phyloP scores from a whole-genome alignment of 2,797 vertebrate species.

The Muscicapa comitata region DNA sequence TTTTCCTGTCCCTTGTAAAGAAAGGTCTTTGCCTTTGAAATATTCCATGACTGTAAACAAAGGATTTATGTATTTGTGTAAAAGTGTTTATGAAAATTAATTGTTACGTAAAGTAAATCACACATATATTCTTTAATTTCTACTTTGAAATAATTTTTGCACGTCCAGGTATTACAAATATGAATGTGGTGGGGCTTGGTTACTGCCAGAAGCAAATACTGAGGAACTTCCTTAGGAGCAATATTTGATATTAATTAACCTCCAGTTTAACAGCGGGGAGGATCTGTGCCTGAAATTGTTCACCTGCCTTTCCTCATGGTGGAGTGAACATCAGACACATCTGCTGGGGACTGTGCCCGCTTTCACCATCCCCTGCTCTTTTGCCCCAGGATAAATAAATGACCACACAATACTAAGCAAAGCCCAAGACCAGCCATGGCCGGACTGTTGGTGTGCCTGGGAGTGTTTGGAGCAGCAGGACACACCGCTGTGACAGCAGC shows the following conservation, averaged over 20 bases:
- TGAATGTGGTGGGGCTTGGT: accelerated
- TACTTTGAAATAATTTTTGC: neutral
- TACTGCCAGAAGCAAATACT: neutral
- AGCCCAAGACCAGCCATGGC: accelerated
- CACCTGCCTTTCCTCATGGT: neutral
- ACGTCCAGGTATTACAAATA: neutral
- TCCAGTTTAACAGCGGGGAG: neutral
- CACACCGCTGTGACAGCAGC: neutral
- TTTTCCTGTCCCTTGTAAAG: neutral
- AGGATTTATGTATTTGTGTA: neutral
- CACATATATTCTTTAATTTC: neutral
- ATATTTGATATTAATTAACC: neutral
- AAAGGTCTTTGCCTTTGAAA: neutral
- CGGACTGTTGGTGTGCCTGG: accelerated
- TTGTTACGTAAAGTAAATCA: neutral
- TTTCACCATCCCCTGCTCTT: too few relatives aligned
- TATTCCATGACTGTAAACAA: neutral
- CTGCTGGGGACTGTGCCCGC: too few relatives aligned
- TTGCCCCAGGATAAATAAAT: too few relatives aligned
- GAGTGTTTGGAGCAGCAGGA: accelerated
- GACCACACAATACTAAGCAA: accelerated
- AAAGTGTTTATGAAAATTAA: neutral
- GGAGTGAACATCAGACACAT: accelerated
- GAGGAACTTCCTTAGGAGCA: neutral
- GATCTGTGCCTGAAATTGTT: neutral